Percentiles rank a stretch among this genome's conserved stretches.
phyloP scores from a whole-genome alignment of 1,140 invertebrate genomes.

The Helicoverpa zea region DNA sequence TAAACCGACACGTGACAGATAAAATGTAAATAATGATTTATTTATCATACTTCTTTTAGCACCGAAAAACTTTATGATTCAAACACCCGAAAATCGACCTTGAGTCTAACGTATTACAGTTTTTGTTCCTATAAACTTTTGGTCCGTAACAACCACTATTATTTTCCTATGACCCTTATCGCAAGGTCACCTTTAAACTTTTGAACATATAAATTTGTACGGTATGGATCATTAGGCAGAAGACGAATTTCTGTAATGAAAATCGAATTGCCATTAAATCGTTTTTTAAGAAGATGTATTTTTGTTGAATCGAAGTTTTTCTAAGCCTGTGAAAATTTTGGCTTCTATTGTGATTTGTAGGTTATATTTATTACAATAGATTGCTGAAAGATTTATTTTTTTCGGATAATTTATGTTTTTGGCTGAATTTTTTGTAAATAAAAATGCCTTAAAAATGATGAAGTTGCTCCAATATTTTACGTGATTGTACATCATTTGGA shows the following conservation, averaged over 20 bases:
- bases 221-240: slow-evolving; percentile 3
- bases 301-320: neutral
- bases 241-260: slow-evolving; percentile 22
- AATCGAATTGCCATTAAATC: slow-evolving; percentile 27
- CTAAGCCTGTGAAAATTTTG: neutral
- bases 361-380: too few relatives aligned
- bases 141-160: neutral
- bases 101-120: neutral
- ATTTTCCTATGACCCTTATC: slow-evolving; percentile 23
- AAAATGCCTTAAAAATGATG: too few relatives aligned
- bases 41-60: too few relatives aligned
- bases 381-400: too few relatives aligned
- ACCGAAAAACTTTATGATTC: too few relatives aligned
- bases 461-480: too few relatives aligned
- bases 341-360: neutral
- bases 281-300: slow-evolving; percentile 17
- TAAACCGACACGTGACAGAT: too few relatives aligned
- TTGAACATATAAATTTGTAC: slow-evolving; percentile 22
- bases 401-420: too few relatives aligned
- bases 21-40: too few relatives aligned
- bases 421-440: too few relatives aligned
- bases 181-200: slow-evolving; percentile 14
- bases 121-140: neutral
- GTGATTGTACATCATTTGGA: too few relatives aligned
- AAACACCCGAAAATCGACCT: too few relatives aligned